phyloP scores from a whole-genome alignment of 2,888 invertebrate genomes.

The Apotomis turbidana region DNA sequence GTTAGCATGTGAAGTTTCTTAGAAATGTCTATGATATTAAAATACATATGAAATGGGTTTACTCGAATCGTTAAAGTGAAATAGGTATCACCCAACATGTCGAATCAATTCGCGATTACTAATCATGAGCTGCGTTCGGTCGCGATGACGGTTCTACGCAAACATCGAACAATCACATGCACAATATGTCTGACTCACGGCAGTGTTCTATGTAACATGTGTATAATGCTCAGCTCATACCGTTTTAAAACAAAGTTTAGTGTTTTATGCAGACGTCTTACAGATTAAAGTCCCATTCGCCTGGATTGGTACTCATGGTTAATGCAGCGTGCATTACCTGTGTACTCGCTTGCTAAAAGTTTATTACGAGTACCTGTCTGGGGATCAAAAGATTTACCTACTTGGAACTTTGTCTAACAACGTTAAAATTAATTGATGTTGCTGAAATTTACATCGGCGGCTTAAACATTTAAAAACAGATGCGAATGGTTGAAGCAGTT shows the following conservation, averaged over 20 bases:
- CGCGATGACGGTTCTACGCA: no score
- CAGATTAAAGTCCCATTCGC: slow-evolving; percentile 27
- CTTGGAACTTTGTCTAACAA: background rate
- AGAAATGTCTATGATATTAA: no score
- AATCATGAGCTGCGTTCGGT: no score
- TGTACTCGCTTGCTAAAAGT: slow-evolving; percentile 6
- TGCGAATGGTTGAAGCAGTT: background rate
- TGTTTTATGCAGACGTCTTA: slow-evolving; percentile 12
- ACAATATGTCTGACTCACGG: no score
- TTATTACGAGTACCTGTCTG: slow-evolving; percentile 13
- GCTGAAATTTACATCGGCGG: background rate
- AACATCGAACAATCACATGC: no score
- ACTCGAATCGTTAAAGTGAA: no score
- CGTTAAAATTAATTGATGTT: slow-evolving; percentile 7
- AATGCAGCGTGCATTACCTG: slow-evolving; percentile 26
- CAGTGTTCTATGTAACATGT: no score
- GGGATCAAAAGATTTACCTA: slow-evolving; percentile 29
- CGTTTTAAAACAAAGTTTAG: slow-evolving; percentile 1
- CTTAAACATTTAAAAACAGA: background rate
- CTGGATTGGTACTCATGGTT: slow-evolving; percentile 32
- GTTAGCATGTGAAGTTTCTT: background rate
- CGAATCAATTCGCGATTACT: no score
- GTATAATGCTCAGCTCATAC: background rate
- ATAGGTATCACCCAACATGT: no score
- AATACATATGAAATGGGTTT: no score